phyloP scores from a whole-genome alignment of 1,140 invertebrate species.

The Macrostomum lignano region DNA sequence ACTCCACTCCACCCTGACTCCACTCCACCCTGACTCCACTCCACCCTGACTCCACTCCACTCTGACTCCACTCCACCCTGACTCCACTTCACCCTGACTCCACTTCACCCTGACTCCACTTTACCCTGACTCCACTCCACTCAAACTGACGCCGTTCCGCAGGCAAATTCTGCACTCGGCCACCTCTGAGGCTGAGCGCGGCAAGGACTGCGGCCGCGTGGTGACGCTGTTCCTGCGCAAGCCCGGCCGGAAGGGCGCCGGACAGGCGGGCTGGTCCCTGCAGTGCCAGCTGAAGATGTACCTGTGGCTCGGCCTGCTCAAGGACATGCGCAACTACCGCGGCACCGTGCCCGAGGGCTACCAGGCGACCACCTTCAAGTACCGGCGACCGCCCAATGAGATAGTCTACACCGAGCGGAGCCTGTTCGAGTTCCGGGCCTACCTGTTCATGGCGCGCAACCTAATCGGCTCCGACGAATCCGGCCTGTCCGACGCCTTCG shows the following conservation, averaged over 20 bases:
- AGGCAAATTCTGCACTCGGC: conserved; percentile 21
- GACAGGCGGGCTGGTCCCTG: conserved; percentile 33
- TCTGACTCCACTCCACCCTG: no score
- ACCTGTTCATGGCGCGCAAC: conserved; percentile 30
- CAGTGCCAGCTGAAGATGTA: conserved; percentile 41
- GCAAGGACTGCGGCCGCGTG: conserved; percentile 24
- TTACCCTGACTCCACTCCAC: no score
- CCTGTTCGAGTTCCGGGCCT: conserved; percentile 28
- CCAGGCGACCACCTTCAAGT: conserved; percentile 12
- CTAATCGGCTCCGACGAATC: conserved; percentile 27
- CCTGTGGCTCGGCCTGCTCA: conserved; percentile 48
- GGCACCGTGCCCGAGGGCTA: conserved; percentile 48
- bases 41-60: no score
- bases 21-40: no score
- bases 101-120: no score
- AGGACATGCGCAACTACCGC: conserved; percentile 50
- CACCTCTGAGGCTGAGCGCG: conserved; percentile 16
- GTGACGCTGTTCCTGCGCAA: conserved; percentile 18
- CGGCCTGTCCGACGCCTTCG: conserved; percentile 30
- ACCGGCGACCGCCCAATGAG: background rate
- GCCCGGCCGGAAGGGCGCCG: conserved; percentile 46
- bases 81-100: no score
- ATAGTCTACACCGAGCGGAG: conserved; percentile 9
- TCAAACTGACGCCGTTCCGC: no score
- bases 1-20: no score